Percentiles rank a stretch among this genome's conserved stretches.
Conservation (phyloP, 2,113 vertebrate species). For the Corvus cornix region DNA sequence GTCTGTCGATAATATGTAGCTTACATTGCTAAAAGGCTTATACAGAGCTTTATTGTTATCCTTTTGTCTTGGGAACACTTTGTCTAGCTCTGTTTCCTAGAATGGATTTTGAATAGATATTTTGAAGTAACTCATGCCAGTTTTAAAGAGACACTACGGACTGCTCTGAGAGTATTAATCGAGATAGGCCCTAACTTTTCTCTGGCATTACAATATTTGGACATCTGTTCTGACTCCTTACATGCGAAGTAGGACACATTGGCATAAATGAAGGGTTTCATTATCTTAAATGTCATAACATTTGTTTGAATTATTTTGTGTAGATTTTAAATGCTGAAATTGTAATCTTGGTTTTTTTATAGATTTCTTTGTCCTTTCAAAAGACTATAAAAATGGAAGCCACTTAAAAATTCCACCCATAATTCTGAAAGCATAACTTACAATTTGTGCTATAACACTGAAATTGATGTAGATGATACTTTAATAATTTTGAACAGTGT, state of each 20-base stretch:
- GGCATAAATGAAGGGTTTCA: conserved; percentile 78
- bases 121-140: conserved; percentile 69
- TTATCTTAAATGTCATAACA: conserved; percentile 86
- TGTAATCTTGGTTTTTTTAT: conserved; percentile 72
- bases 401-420: conserved; percentile 63
- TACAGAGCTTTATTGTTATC: conserved; percentile 70
- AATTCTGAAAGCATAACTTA: conserved; percentile 73
- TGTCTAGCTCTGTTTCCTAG: conserved; percentile 72
- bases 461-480: conserved; percentile 59
- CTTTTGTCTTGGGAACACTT: conserved; percentile 75
- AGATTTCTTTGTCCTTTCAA: conserved; percentile 75
- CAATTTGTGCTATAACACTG: conserved; percentile 66
- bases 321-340: conserved; percentile 79
- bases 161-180: conserved; percentile 73
- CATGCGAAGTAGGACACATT: conserved; percentile 75
- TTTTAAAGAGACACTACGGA: conserved; percentile 75
- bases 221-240: conserved; percentile 82
- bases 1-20: conserved; percentile 72
- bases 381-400: conserved; percentile 56
- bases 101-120: conserved; percentile 75
- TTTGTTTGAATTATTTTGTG: conserved; percentile 81
- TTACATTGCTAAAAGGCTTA: conserved; percentile 73
- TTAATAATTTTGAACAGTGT: conserved; percentile 60
- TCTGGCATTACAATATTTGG: conserved; percentile 79
- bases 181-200: conserved; percentile 78